A percentile compares a stretch with the other conserved stretches of the same genome.
Conservation (phyloP, 2,888 invertebrate genomes). For the Cephus runcator region DNA sequence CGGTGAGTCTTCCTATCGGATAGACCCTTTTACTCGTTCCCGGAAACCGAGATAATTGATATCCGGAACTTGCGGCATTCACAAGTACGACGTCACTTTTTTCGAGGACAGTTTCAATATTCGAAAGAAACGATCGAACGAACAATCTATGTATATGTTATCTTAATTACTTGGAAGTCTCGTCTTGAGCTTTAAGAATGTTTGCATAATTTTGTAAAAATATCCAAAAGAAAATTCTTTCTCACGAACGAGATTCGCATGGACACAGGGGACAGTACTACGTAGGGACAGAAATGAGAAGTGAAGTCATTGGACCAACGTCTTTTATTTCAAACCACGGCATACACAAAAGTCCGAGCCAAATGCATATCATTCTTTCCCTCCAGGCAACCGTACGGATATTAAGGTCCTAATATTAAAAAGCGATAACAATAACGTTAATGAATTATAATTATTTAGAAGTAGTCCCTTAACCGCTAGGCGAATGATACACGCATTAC, state of each 20-base stretch:
- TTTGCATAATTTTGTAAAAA: background rate
- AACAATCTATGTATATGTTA: background rate
- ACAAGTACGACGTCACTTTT: background rate
- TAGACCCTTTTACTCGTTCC: background rate
- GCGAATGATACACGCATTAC: conserved; percentile 29
- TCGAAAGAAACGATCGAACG: background rate
- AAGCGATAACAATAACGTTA: conserved; percentile 38
- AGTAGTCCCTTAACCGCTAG: conserved; percentile 25
- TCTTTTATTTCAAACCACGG: background rate
- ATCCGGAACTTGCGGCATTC: background rate
- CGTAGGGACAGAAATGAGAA: background rate
- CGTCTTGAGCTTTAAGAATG: background rate
- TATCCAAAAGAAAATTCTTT: background rate
- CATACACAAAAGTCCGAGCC: conserved; percentile 32
- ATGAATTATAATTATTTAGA: conserved; percentile 43
- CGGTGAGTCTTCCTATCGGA: background rate
- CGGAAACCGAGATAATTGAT: background rate
- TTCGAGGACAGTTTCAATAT: background rate
- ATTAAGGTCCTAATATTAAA: conserved; percentile 36
- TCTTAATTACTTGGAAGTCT: background rate
- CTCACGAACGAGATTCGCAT: background rate
- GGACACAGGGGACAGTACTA: background rate
- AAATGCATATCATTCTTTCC: conserved; percentile 53
- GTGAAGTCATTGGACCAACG: background rate
- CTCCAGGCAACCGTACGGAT: conserved; percentile 37